phyloP scores from a whole-genome alignment of 1,140 invertebrate species.

The Danaus melanippus region DNA sequence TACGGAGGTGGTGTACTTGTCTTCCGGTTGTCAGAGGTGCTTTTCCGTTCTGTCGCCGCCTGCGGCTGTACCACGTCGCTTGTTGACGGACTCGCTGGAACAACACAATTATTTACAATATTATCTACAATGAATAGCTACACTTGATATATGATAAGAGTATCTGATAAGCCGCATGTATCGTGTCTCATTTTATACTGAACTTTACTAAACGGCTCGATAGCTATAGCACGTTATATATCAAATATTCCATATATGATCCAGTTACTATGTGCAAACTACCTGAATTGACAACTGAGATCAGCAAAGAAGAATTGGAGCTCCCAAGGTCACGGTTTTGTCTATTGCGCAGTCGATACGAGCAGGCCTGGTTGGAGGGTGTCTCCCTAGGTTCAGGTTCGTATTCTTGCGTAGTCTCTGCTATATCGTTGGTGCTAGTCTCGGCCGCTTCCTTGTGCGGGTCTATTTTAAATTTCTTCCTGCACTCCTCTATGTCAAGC shows the following conservation, averaged over 20 bases:
- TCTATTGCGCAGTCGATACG: conserved; percentile 54
- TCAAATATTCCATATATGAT: too few species aligned
- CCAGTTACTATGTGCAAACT: too few species aligned
- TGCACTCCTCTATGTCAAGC: conserved; percentile 48
- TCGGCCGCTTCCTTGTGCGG: conserved; percentile 38
- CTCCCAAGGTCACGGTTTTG: conserved; percentile 46
- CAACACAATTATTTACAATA: conserved; percentile 29
- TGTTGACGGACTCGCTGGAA: conserved; percentile 50
- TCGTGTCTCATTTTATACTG: conserved; percentile 25
- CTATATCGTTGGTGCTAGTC: conserved; percentile 26
- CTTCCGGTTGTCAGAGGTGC: conserved; percentile 31
- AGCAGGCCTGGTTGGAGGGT: conserved; percentile 30
- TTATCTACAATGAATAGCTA: conserved; percentile 51
- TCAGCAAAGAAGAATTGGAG: conserved; percentile 44
- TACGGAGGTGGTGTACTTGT: conserved; percentile 46
- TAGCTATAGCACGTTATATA: too few species aligned
- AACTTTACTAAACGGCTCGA: conserved; percentile 1
- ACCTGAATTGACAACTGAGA: too few species aligned
- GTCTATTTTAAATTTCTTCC: conserved; percentile 61
- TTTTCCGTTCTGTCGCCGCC: conserved; percentile 36
- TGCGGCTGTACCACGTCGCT: conserved; percentile 31
- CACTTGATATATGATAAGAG: conserved; percentile 53
- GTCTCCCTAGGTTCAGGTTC: conserved; percentile 32
- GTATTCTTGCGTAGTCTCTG: conserved; percentile 32
- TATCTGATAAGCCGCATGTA: conserved; percentile 36